phyloP scores from a whole-genome alignment of 2,113 vertebrate genomes.

The Terrapene triunguis region DNA sequence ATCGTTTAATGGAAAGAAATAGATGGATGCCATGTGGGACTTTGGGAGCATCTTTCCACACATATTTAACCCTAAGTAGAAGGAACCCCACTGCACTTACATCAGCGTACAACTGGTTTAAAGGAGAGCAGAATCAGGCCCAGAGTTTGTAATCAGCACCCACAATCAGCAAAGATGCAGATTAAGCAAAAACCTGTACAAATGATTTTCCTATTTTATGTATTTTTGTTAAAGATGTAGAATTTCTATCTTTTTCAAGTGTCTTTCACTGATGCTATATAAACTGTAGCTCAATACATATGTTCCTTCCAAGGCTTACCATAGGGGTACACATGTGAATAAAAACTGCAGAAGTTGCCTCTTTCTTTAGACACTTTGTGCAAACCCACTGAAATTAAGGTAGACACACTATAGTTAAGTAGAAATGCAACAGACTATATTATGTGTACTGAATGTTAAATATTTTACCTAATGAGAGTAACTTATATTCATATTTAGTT shows the following conservation, averaged over 20 bases:
- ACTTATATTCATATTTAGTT: slow-evolving; percentile 64
- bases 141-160: slow-evolving; percentile 25
- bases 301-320: slow-evolving; percentile 47
- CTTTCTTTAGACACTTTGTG: slow-evolving; percentile 24
- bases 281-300: slow-evolving; percentile 47
- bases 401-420: slow-evolving; percentile 54
- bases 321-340: slow-evolving; percentile 35
- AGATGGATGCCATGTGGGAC: not conserved
- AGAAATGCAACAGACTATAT: slow-evolving; percentile 39
- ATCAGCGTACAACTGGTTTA: not conserved
- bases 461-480: slow-evolving; percentile 45
- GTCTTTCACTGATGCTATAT: slow-evolving; percentile 1
- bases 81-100: not conserved
- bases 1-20: not conserved
- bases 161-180: slow-evolving; percentile 22
- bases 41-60: not conserved
- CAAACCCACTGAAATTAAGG: slow-evolving; percentile 56
- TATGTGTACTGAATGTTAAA: slow-evolving; percentile 47
- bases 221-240: slow-evolving; percentile 40
- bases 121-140: slow-evolving; percentile 48
- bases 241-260: slow-evolving; percentile 42
- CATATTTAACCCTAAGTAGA: not conserved
- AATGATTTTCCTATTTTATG: slow-evolving; percentile 50
- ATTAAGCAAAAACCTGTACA: slow-evolving; percentile 38
- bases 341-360: slow-evolving; percentile 1